These are phyloP conservation scores for Sitta europaea DNA, from an alignment of 2,113 vertebrate species.

Conservation along the genomic window DNA sequence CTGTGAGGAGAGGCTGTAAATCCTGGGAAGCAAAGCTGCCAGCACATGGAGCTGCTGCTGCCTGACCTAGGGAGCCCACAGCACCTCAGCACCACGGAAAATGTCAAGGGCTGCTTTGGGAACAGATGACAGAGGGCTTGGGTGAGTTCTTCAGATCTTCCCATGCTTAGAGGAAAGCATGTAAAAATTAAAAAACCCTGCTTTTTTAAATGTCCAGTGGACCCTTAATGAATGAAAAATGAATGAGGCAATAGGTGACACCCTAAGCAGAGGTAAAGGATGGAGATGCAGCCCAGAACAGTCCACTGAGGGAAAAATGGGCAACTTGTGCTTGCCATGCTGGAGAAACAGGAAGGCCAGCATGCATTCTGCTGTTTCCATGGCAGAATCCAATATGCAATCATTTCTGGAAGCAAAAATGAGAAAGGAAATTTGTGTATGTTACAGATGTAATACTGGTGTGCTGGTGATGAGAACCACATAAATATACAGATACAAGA, in stretches of 20 bases:
- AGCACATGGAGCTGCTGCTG: neutral
- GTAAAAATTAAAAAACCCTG: neutral
- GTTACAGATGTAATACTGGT: neutral
- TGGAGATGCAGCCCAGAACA: fast-evolving
- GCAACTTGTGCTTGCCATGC: neutral
- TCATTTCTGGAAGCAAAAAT: neutral
- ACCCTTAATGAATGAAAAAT: fast-evolving
- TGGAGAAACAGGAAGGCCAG: neutral
- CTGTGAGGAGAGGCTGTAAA: neutral
- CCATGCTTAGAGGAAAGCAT: neutral
- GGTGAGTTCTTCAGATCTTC: neutral
- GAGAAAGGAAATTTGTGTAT: neutral
- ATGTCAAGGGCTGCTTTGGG: neutral
- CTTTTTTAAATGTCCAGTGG: neutral
- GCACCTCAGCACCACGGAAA: fast-evolving
- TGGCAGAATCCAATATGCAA: neutral
- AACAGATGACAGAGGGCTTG: neutral
- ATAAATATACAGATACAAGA: slow-evolving; percentile 6
- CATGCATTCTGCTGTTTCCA: neutral
- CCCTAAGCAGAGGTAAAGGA: neutral
- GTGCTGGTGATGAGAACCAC: neutral
- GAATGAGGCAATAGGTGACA: neutral
- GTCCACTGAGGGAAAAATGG: neutral
- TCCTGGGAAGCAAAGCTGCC: neutral
- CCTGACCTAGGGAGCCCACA: neutral